Conservation (phyloP, 2,113 vertebrate species). For the Muscicapa adusta region DNA sequence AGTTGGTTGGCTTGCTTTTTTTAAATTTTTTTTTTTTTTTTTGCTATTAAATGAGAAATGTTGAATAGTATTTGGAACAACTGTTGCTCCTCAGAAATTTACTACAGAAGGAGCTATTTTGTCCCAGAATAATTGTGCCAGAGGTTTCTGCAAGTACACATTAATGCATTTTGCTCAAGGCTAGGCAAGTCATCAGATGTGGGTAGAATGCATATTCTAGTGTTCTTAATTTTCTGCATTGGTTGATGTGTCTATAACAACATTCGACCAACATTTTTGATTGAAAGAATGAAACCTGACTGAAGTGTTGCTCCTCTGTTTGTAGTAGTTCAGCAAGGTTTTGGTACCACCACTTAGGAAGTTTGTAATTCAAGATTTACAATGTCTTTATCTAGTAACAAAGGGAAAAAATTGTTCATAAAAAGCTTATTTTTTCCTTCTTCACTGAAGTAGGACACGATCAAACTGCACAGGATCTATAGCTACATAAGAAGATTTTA, state of each 20-base stretch:
- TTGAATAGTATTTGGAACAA: background rate
- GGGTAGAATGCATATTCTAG: background rate
- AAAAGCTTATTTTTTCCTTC: background rate
- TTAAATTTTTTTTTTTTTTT: background rate
- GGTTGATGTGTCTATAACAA: background rate
- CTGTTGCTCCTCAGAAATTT: background rate
- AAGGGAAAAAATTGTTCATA: background rate
- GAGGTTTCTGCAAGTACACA: background rate
- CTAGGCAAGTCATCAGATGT: background rate
- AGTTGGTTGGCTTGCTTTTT: background rate
- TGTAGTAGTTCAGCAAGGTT: background rate
- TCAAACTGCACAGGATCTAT: background rate
- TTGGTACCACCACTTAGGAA: background rate
- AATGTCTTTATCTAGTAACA: background rate
- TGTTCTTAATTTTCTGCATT: background rate
- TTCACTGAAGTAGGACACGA: background rate
- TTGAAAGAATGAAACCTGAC: background rate
- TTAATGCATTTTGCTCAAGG: background rate
- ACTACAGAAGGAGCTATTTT: background rate
- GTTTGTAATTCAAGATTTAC: background rate
- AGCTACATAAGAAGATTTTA: background rate
- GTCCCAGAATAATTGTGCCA: background rate
- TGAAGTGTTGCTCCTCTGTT: background rate
- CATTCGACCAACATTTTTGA: background rate
- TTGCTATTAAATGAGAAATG: background rate